Base-by-base conservation (phyloP, 2,888 invertebrate species). In the Chrysomela aeneicollis region DNA sequence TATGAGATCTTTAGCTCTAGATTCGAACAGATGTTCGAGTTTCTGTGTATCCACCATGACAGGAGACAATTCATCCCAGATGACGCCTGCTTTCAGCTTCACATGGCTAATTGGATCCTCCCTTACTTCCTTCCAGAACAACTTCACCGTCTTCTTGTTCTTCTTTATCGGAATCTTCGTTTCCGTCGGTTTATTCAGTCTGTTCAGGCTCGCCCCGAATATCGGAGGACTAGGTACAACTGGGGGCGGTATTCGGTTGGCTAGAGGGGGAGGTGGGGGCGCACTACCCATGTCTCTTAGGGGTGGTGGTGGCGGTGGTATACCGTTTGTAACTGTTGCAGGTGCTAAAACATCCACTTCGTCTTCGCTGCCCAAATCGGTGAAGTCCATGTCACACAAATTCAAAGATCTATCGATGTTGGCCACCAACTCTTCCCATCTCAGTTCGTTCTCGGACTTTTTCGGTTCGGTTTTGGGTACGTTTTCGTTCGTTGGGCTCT, bases 111-210 rank as follows among this genome's bases (percentile, higher is more conserved):
- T 84, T 0, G 90, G 89, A 78, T 90, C 90, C 71, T 94, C 94
- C 72, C 93, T 88, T 6, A 95, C 93, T 83, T 98, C 97, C 79
- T 94, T 94, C 99, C 99, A 99, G 82, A 99, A 99, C 58, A 99
- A 85, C 83, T 97, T 97, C 12, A 99, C 93, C 21, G 98, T 98
- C 82, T 98, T 96, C 84, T 97, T 97, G 79, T 91, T 95, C 80
- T 95, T 95, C 80, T 90, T 92, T 46, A 89, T 86, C 0, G 83
- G 88, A 81, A 68, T 85, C 81, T 78, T 84, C 78, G 76, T 85
- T 63, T 83, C 80, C 22, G 71, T 69, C 59, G 69, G 69, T 71
- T 74, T 80, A 60, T 69, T 78, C 37, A 65, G 59, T 59, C 73
- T 74, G 62, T 78, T 78, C 8, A 81, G 57, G 63, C 73, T 78